Conservation (phyloP, 2,113 vertebrate genomes). For the Sakesphorus luctuosus region DNA sequence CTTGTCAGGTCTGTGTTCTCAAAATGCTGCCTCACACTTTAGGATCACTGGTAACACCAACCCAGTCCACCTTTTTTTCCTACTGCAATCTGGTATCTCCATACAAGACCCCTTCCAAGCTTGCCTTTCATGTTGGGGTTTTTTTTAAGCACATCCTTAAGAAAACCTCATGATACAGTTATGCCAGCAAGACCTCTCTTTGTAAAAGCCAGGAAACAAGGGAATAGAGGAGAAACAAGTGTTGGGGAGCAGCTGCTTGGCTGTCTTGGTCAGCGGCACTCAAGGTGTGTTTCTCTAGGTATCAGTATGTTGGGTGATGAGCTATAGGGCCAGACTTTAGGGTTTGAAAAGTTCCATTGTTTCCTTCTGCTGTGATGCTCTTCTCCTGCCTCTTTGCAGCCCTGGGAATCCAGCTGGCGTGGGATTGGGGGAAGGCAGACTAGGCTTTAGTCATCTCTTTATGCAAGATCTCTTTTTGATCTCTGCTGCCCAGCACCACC, state of each 20-base stretch:
- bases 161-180: neutral
- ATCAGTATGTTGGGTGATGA: neutral
- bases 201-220: neutral
- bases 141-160: neutral
- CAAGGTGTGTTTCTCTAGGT: neutral
- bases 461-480: neutral
- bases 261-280: neutral
- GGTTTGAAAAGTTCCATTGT: neutral
- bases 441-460: neutral
- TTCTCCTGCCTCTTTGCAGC: neutral
- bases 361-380: neutral
- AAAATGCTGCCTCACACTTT: neutral
- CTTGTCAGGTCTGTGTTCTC: neutral
- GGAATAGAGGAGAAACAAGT: neutral
- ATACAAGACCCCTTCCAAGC: neutral
- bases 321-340: neutral
- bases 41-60: neutral
- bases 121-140: neutral
- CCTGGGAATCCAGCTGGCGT: neutral
- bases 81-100: neutral
- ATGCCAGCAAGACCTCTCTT: neutral
- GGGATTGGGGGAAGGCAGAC: neutral
- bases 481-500: neutral
- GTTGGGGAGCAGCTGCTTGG: neutral
- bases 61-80: neutral